Evolutionary conservation across 2,888 invertebrate genomes (phyloP).

Genomic region (Rhamnusium bicolor): DNA sequence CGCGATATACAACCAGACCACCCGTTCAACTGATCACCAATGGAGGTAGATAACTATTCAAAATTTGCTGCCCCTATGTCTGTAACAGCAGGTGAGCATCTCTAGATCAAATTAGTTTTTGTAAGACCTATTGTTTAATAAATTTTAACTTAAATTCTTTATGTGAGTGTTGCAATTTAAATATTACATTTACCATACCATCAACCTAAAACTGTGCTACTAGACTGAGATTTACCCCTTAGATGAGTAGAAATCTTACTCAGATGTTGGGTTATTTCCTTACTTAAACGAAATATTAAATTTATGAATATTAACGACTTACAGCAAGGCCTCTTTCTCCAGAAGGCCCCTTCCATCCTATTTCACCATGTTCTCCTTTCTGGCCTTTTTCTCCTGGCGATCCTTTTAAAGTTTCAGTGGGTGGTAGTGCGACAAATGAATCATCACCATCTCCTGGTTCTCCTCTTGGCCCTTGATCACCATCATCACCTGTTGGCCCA

Average conservation of each 20-base stretch:
- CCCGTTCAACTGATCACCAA: no score
- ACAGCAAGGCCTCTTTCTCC: constrained; percentile 67
- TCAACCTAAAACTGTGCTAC: no score
- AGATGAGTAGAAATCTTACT: not conserved
- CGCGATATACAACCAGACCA: no score
- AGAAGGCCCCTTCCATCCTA: constrained; percentile 60
- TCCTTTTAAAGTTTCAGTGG: constrained; percentile 64
- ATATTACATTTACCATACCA: no score
- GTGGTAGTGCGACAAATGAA: not conserved
- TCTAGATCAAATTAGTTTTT: no score
- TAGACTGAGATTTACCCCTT: no score
- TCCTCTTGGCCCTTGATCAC: constrained; percentile 67
- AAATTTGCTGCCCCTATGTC: no score
- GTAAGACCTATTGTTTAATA: no score
- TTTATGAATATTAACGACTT: constrained; percentile 45
- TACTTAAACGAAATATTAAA: not conserved
- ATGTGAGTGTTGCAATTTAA: no score
- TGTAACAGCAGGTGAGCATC: no score
- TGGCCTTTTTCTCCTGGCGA: constrained; percentile 64
- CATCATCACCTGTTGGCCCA: constrained; percentile 58
- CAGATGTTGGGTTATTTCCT: not conserved
- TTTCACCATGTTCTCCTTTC: constrained; percentile 61
- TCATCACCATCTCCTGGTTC: constrained; percentile 61
- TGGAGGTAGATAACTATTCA: no score
- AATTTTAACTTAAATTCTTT: no score